phyloP scores from a whole-genome alignment of 2,888 invertebrate species.

The Crepidodera aurea region DNA sequence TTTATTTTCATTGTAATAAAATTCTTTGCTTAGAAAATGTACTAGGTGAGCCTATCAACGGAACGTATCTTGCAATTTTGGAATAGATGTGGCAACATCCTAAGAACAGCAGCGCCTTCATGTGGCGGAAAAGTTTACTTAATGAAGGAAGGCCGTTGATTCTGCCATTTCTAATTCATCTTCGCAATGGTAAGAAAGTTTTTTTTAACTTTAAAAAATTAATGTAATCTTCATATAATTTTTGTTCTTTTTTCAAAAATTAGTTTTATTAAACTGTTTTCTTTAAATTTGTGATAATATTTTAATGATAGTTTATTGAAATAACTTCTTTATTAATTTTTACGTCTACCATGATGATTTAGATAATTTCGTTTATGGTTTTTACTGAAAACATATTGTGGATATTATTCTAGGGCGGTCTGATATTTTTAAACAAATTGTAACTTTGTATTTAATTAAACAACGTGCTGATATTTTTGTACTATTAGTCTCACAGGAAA shows the following conservation, averaged over 20 bases:
- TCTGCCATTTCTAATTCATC: slow-evolving; percentile 29
- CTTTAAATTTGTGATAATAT: background rate
- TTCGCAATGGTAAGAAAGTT: slow-evolving; percentile 21
- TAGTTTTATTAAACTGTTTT: background rate
- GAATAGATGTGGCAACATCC: too few species aligned
- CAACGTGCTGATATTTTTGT: background rate
- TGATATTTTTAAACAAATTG: slow-evolving; percentile 59
- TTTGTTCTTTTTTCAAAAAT: background rate
- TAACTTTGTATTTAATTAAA: background rate
- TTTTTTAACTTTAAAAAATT: background rate
- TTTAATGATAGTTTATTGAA: too few species aligned
- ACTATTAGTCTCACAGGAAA: slow-evolving; percentile 95
- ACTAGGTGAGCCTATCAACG: too few species aligned
- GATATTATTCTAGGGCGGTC: slow-evolving; percentile 80
- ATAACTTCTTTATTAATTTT: background rate
- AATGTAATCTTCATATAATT: slow-evolving; percentile 1
- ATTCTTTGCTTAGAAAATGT: too few species aligned
- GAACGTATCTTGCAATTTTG: too few species aligned
- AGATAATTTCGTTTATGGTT: slow-evolving; percentile 71
- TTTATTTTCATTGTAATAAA: too few species aligned
- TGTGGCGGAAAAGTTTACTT: slow-evolving; percentile 29
- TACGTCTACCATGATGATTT: slow-evolving; percentile 68
- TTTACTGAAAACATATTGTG: slow-evolving; percentile 68
- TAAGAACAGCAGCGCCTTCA: too few species aligned
- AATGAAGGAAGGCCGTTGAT: background rate